Conservation (phyloP, 37 sponge, comb jelly and placozoan species). For the Beroe forskalii region DNA sequence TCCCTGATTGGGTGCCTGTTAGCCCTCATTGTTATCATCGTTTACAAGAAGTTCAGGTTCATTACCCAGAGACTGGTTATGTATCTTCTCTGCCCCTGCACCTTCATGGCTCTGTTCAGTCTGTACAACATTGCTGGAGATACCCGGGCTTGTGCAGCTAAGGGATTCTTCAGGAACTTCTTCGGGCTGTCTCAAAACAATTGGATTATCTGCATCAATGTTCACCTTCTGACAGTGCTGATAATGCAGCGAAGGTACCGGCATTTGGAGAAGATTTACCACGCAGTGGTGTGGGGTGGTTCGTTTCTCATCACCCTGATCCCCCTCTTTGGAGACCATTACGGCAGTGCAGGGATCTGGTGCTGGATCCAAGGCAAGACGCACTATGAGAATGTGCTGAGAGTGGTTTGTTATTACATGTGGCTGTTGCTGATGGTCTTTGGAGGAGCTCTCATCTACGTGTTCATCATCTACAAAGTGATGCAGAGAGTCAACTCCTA, state of each 20-base stretch:
- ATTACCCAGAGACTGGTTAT: constrained; percentile 57
- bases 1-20: constrained; percentile 32
- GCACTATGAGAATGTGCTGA: constrained; percentile 28
- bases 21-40: constrained; percentile 16
- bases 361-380: constrained; percentile 35
- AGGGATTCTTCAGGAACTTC: constrained; percentile 29
- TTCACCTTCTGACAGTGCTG: constrained; percentile 25
- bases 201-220: constrained; percentile 47
- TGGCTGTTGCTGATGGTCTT: constrained; percentile 53
- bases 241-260: neutral
- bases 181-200: constrained; percentile 6
- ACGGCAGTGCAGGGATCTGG: constrained; percentile 44
- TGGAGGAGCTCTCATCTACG: constrained; percentile 29
- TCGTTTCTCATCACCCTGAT: constrained; percentile 2
- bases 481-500: constrained; percentile 16
- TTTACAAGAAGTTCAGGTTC: constrained; percentile 61
- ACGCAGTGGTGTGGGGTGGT: constrained; percentile 14
- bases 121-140: constrained; percentile 16
- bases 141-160: neutral
- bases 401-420: constrained; percentile 45
- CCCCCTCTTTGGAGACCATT: constrained; percentile 47
- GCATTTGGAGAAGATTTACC: constrained; percentile 43
- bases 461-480: constrained; percentile 35
- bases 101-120: constrained; percentile 8
- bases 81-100: constrained; percentile 17